Base-by-base conservation (phyloP, 1,140 invertebrate genomes). In the Drosophila willistoni region DNA sequence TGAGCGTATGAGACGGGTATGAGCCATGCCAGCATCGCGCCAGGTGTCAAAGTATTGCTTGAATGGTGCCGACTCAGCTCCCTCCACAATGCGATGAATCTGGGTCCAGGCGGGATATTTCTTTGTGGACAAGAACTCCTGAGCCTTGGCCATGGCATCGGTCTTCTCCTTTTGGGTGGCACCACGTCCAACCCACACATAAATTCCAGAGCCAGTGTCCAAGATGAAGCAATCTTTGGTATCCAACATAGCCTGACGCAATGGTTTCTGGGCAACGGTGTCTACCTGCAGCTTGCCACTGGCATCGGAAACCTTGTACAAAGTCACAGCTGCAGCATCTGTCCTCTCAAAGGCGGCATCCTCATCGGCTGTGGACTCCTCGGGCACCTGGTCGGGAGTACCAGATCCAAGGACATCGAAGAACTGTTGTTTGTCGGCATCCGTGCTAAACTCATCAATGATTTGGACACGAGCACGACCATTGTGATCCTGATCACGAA, bases 171-270 rank as follows among this genome's bases (percentile, higher is more conserved):
- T 94, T 60, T 94, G 93, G 3, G 95, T 96, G 36, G 96, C 95
- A 39, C 95, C 94, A 81, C 95, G 96, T 22, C 97, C 97, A 62
- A 97, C 94, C 97, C 97, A 98, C 1, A 97, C 96, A 91, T 95
- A 98, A 47, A 98, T 94, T 34, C 96, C 95, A 62, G 94, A 94
- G 4, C 95, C 96, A 6, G 96, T 96, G 91, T 98, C 97, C 87
- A 98, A 91, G 68, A 98, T 96, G 79, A 97, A 98, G 69, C 95
- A 96, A 87, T 98, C 97, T 94, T 96, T 94, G 17, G 95, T 95
- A 69, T 96, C 94, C n/a, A 97, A 92, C 86, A 95, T 93, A 25
- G 94, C 94, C 91, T 96, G 95, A 56, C 94, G 94, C 66, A 96
- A 93, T 3, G 96, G 96, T 79, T 95, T 96, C 47, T 93, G 92